Conservation (phyloP, 2,888 invertebrate genomes). For the Drosophila recens region DNA sequence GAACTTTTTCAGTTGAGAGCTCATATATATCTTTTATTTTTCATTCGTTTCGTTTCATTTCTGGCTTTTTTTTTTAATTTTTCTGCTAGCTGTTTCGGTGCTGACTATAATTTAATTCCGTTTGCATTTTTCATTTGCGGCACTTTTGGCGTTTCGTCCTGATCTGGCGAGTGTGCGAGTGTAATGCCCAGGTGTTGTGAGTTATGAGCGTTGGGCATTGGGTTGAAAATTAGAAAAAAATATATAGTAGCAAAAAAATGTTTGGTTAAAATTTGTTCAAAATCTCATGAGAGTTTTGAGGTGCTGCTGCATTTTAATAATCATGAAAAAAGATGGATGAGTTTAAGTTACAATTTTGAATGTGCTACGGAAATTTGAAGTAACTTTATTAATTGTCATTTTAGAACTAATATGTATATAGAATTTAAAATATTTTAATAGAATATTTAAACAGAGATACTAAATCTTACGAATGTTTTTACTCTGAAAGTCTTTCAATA, state of each 20-base stretch:
- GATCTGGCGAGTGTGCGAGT: constrained; percentile 13
- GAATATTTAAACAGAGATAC: too few relatives aligned
- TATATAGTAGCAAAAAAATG: constrained; percentile 40
- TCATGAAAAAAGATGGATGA: not conserved
- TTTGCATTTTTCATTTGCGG: constrained; percentile 82
- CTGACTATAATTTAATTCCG: constrained; percentile 80
- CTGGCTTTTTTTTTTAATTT: constrained; percentile 18
- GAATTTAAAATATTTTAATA: not conserved
- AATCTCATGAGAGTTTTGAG: constrained; percentile 59
- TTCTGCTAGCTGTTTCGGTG: constrained; percentile 67
- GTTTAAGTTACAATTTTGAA: not conserved
- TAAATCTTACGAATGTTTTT: not conserved
- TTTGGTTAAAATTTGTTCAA: constrained; percentile 49
- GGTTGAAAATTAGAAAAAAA: constrained; percentile 69
- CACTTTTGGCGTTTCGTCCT: constrained; percentile 70
- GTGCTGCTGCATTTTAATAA: not conserved
- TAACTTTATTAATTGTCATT: not conserved
- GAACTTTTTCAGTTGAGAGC: constrained; percentile 67
- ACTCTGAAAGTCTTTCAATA: not conserved
- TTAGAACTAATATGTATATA: not conserved
- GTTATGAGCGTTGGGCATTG: constrained; percentile 74
- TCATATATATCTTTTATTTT: constrained; percentile 32
- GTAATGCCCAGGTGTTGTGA: constrained; percentile 63
- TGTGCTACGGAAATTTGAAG: not conserved
- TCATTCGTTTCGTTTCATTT: constrained; percentile 15